A percentile compares a stretch with the other conserved stretches of the same genome.
phyloP scores from a whole-genome alignment of 2,797 vertebrate genomes.

The Poeciliopsis presidionis region DNA sequence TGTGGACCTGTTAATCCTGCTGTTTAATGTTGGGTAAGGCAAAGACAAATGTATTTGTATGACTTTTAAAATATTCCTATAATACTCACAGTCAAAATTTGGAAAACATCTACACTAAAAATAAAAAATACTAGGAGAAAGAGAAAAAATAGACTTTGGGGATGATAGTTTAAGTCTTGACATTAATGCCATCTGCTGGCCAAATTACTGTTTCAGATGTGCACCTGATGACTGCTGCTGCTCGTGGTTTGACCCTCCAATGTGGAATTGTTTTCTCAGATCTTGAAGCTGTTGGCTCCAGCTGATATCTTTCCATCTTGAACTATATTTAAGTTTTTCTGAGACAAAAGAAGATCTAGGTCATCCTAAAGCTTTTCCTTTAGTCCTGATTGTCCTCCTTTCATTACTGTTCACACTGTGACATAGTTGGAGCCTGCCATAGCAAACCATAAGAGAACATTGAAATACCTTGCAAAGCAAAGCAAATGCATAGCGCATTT shows the following conservation, averaged over 20 bases:
- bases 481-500: no score
- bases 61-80: background rate
- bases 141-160: background rate
- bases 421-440: background rate
- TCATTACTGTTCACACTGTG: background rate
- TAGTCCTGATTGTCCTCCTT: background rate
- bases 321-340: background rate
- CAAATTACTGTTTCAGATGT: background rate
- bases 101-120: background rate
- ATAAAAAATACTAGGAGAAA: background rate
- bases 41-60: background rate
- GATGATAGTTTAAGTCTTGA: background rate
- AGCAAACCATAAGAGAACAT: no score
- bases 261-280: background rate
- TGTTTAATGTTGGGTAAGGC: background rate
- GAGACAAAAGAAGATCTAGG: background rate
- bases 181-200: background rate
- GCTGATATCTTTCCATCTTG: background rate
- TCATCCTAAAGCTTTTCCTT: background rate
- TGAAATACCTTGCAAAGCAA: no score
- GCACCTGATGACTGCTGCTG: background rate
- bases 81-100: background rate
- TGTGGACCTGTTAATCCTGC: background rate
- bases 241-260: background rate
- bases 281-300: background rate